These are phyloP conservation scores for Larimichthys polyactis DNA, from an alignment of 2,113 vertebrate species.

Conservation along the genomic window DNA sequence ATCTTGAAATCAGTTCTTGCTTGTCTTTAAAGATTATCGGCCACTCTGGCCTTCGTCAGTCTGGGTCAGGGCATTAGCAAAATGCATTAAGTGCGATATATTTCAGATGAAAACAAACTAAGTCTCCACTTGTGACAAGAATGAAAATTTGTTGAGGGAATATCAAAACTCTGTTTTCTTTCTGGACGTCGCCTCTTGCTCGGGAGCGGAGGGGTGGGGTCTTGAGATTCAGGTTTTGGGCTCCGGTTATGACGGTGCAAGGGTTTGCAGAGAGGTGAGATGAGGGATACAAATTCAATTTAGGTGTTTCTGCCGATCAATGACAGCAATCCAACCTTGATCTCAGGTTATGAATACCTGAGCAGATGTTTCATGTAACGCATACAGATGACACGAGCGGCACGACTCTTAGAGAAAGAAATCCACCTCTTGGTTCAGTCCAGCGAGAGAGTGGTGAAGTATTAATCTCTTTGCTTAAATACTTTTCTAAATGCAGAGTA, in stretches of 20 bases:
- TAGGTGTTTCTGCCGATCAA: constrained; percentile 77
- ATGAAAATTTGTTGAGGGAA: neutral
- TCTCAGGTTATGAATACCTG: constrained; percentile 84
- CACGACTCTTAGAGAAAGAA: neutral
- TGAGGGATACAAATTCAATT: constrained; percentile 84
- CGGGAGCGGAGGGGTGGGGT: neutral
- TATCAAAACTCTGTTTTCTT: constrained; percentile 4
- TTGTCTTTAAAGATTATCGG: neutral
- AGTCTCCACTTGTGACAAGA: constrained; percentile 18
- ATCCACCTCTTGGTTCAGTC: neutral
- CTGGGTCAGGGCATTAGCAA: neutral
- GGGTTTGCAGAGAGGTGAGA: constrained; percentile 63
- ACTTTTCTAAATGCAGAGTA: neutral
- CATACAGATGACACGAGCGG: constrained; percentile 57
- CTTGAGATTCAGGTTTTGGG: constrained; percentile 57
- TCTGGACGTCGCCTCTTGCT: constrained; percentile 15
- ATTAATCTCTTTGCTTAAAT: neutral
- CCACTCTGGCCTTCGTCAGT: neutral
- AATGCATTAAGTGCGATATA: neutral
- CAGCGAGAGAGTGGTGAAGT: neutral
- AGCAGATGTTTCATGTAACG: constrained; percentile 58
- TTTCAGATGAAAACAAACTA: neutral
- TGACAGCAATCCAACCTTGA: constrained; percentile 81
- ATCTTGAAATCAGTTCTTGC: neutral
- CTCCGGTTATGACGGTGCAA: constrained; percentile 33